Evolutionary conservation across 2,113 vertebrate species (phyloP).

Genomic region (Ailurus styani): DNA sequence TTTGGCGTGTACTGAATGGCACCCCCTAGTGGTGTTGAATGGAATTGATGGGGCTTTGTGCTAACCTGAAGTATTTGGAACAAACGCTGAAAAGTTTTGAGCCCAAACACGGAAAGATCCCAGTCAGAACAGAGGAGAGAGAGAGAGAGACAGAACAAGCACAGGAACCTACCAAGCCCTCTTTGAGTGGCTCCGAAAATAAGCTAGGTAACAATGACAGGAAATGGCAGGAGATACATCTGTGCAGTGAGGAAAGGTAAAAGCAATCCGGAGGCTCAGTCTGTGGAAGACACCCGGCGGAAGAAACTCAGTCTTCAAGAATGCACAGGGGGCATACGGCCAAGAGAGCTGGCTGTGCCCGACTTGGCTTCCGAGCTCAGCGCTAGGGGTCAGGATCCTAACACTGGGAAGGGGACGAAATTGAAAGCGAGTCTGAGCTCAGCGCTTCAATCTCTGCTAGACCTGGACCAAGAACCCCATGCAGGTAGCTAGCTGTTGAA

Average conservation of each 20-base stretch:
- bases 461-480: background rate
- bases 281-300: background rate
- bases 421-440: background rate
- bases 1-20: background rate
- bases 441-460: background rate
- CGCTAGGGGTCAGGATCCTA: background rate
- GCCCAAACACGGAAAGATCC: background rate
- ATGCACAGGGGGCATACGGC: background rate
- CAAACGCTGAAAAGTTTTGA: background rate
- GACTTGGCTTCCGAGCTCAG: fast-evolving
- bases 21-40: background rate
- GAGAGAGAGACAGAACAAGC: background rate
- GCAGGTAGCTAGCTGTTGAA: background rate
- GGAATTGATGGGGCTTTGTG: background rate
- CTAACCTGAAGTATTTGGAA: background rate
- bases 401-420: background rate
- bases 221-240: background rate
- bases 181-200: background rate
- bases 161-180: background rate
- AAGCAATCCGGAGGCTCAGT: background rate
- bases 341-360: background rate
- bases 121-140: background rate
- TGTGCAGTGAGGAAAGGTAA: background rate
- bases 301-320: background rate
- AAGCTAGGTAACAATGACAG: background rate